phyloP scores from a whole-genome alignment of 23 tunicate species.

The Halocynthia aurantium region DNA sequence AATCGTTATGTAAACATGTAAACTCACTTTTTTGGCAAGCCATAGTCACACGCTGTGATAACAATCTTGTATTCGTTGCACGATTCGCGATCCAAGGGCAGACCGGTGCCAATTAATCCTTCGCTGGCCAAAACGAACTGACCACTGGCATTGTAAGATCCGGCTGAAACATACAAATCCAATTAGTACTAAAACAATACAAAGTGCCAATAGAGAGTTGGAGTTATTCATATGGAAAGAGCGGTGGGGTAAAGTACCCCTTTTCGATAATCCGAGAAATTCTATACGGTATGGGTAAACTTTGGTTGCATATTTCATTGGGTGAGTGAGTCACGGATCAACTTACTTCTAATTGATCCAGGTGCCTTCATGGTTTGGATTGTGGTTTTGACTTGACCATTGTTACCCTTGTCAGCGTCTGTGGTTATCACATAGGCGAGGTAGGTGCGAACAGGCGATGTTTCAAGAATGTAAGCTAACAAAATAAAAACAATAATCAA shows the following conservation, averaged over 20 bases:
- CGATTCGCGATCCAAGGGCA: conserved; percentile 36
- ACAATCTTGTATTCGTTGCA: conserved; percentile 47
- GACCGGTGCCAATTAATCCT: conserved; percentile 40
- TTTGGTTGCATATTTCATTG: too few species aligned
- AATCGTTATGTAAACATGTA: background rate
- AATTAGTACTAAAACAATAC: too few species aligned
- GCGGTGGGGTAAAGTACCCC: too few species aligned
- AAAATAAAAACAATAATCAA: background rate
- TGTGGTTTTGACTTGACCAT: conserved; percentile 38
- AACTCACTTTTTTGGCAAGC: conserved; percentile 53
- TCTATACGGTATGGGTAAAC: too few species aligned
- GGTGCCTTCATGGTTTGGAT: background rate
- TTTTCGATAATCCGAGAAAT: too few species aligned
- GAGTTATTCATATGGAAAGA: too few species aligned
- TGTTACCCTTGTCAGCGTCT: conserved; percentile 59
- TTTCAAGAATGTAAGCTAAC: conserved; percentile 60
- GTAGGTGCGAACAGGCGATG: conserved; percentile 26
- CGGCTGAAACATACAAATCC: background rate
- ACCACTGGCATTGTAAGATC: background rate
- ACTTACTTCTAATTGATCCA: too few species aligned
- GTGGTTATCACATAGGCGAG: conserved; percentile 47
- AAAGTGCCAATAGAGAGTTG: too few species aligned
- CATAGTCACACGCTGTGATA: conserved; percentile 63
- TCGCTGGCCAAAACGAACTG: conserved; percentile 8
- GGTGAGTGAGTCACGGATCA: too few species aligned